Evolutionary conservation across 2,888 invertebrate species (phyloP).

Genomic region (Chymomyza caudatula): DNA sequence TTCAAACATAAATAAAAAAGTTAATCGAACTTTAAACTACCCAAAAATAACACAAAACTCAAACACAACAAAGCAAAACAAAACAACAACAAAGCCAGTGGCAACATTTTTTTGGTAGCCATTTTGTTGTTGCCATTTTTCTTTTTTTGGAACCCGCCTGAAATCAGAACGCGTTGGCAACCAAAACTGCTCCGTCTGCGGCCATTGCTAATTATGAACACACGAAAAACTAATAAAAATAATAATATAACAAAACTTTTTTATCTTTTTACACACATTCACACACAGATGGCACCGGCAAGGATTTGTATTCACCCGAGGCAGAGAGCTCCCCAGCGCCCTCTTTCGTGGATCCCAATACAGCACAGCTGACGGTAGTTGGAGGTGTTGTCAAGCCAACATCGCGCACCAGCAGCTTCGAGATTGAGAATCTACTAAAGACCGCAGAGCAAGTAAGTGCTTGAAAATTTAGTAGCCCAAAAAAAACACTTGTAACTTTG

Average conservation of each 20-base stretch:
- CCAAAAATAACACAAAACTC: not conserved
- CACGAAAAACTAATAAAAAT: conserved; percentile 47
- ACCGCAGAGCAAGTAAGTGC: conserved; percentile 80
- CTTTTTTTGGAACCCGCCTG: not conserved
- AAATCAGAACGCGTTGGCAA: not conserved
- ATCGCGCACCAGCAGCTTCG: conserved; percentile 93
- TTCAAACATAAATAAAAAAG: conserved; percentile 19
- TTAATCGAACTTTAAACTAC: conserved; percentile 40
- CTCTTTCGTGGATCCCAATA: conserved; percentile 77
- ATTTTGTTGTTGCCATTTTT: not conserved
- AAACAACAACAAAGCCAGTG: conserved; percentile 28
- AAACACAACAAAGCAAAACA: conserved; percentile 15
- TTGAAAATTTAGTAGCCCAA: not conserved
- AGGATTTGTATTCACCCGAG: conserved; percentile 86
- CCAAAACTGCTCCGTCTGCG: not conserved
- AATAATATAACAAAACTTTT: conserved; percentile 37
- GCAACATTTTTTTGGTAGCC: conserved; percentile 26
- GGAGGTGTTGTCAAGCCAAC: conserved; percentile 81
- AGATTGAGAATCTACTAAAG: conserved; percentile 96
- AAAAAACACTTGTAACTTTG: not conserved
- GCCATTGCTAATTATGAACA: conserved; percentile 37
- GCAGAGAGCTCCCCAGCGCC: conserved; percentile 80
- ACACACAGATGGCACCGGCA: conserved; percentile 80
- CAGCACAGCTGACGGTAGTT: conserved; percentile 48
- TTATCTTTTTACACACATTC: conserved; percentile 34